These are phyloP conservation scores for Lasiurus cinereus DNA, from an alignment of 2,113 vertebrate genomes.

Conservation along the genomic window DNA sequence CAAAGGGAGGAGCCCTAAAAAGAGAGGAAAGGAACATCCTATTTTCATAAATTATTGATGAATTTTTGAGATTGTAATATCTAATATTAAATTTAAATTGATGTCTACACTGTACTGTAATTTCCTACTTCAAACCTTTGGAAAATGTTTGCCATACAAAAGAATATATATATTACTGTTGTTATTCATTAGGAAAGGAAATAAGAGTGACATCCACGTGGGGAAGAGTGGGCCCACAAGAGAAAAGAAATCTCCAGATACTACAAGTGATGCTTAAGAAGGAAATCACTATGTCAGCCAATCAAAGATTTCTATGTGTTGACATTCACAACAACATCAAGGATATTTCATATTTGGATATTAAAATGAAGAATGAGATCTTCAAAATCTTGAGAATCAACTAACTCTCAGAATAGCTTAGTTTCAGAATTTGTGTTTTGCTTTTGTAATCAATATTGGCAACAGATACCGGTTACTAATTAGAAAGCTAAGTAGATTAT, in stretches of 20 bases:
- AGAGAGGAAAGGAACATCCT: background rate
- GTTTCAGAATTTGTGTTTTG: background rate
- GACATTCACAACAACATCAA: background rate
- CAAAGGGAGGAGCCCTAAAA: background rate
- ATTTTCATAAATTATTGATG: background rate
- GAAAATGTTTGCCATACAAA: background rate
- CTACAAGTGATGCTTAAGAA: background rate
- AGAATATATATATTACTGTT: background rate
- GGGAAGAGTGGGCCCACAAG: background rate
- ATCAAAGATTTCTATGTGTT: background rate
- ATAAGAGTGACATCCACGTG: background rate
- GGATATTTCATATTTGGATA: background rate
- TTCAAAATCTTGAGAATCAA: background rate
- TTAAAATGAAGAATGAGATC: background rate
- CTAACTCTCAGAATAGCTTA: background rate
- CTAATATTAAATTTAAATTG: conserved; percentile 6
- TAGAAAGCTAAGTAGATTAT: background rate
- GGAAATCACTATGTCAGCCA: background rate
- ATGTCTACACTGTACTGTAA: background rate
- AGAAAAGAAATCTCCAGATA: background rate
- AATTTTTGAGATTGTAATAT: background rate
- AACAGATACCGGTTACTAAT: background rate
- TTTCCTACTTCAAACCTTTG: background rate
- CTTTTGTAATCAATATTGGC: background rate
- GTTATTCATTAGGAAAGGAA: background rate